Conservation (phyloP, 2,797 vertebrate genomes). For the Echeneis naucrates region DNA sequence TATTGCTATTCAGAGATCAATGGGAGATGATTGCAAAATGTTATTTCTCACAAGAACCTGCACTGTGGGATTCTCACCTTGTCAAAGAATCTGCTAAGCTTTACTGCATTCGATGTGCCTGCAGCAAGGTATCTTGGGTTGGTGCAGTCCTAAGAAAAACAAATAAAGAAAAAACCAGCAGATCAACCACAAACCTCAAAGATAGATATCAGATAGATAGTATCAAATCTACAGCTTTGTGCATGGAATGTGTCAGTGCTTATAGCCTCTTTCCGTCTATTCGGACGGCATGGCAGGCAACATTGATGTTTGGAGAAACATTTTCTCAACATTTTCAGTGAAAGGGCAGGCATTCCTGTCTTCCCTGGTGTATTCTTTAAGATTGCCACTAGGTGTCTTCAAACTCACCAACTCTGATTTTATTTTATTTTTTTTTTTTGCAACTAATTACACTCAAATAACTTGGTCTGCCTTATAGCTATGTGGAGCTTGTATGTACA, state of each 20-base stretch:
- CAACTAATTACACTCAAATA: background rate
- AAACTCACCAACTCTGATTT: background rate
- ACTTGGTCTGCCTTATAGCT: too few species aligned
- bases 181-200: slow-evolving; percentile 33
- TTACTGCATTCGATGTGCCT: slow-evolving; percentile 98
- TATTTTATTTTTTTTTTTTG: background rate
- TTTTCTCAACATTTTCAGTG: background rate
- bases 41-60: too few species aligned
- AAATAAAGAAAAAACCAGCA: too few species aligned
- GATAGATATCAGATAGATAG: background rate
- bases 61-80: slow-evolving; percentile 85
- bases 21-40: background rate
- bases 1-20: too few species aligned
- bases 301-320: background rate
- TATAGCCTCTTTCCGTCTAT: background rate
- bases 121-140: slow-evolving; percentile 95
- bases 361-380: background rate
- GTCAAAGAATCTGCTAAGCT: slow-evolving; percentile 98
- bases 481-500: background rate
- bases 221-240: background rate
- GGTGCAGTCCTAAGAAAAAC: slow-evolving; percentile 91
- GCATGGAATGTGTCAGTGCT: background rate
- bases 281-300: background rate
- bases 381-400: slow-evolving; percentile 22
- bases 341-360: background rate